Evolutionary conservation across 2,797 vertebrate species (phyloP).

Genomic region (Numenius phaeopus): DNA sequence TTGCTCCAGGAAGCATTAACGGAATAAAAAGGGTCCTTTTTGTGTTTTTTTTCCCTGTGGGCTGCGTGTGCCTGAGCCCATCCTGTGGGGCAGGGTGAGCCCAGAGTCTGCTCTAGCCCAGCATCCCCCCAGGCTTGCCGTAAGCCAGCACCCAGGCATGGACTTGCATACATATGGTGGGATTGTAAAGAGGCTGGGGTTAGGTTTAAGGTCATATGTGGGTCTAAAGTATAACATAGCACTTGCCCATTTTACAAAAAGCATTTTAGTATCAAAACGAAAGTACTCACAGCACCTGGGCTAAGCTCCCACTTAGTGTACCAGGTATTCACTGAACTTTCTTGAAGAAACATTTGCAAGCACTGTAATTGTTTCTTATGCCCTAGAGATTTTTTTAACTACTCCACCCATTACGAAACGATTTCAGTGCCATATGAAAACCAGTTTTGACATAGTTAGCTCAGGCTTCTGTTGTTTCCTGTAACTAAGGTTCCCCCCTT

Average conservation of each 20-base stretch:
- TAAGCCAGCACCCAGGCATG: not conserved
- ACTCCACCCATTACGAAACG: not conserved
- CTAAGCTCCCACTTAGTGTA: not conserved
- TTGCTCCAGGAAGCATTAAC: not conserved
- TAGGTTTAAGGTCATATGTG: not conserved
- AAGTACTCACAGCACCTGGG: not conserved
- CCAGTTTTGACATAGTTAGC: not conserved
- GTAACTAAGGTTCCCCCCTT: not conserved
- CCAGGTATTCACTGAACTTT: not conserved
- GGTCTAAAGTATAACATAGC: not conserved
- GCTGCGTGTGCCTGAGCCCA: not conserved
- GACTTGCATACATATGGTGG: not conserved
- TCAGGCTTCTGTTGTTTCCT: not conserved
- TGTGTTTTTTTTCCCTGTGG: not conserved
- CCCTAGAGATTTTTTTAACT: constrained; percentile 18
- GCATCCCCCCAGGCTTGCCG: not conserved
- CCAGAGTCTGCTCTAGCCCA: not conserved
- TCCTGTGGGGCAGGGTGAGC: not conserved
- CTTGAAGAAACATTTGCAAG: not conserved
- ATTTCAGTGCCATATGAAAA: not conserved
- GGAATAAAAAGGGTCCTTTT: not conserved
- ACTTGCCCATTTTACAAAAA: not conserved
- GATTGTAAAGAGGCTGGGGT: not conserved
- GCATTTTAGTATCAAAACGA: not conserved
- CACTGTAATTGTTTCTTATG: not conserved